Base-by-base conservation (phyloP, 2,113 vertebrate genomes). In the Colaptes auratus region DNA sequence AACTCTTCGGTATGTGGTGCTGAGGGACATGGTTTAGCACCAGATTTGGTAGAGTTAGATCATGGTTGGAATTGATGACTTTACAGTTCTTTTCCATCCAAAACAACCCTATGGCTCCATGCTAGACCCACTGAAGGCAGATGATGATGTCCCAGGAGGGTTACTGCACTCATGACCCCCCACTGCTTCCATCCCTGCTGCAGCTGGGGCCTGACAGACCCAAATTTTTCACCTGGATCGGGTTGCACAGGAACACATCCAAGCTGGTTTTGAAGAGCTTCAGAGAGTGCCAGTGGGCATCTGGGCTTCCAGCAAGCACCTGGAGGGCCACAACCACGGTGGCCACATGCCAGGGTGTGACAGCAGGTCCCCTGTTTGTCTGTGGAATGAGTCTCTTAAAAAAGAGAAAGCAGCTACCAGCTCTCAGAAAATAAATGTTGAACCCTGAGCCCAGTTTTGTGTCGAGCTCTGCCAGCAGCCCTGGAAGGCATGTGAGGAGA, bases 271-370 rank as follows among this genome's bases (percentile, higher is more conserved):
- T 52, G 50, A 52, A 52, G 23, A 23, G 7, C 23, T 90, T 53
- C 66, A 82, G 50, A 52, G 50, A 73, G 31, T 10, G 24, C 20
- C 36, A 25, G 12, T 24, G 30, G 10, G 15, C n/a, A 55, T 27
- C 33, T 73, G 48, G 15, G 28, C 31, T 35, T 35, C 39, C 50
- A 87, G n/a, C 0, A 5, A 44, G 19, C 31, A 65, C 24, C 33
- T n/a, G n/a, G 12, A 3, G 1, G 35, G n/a, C 9, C 66, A 23
- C 16, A 84, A 30, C n/a, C 3, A 4, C 84, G 18, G 56, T 7
- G 10, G 12, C 7, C 20, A 3, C 2, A 0, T 2, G 6, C 17
- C 5, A 0, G 12, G 16, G 7, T 85, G 12, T 0, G 0, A 17
- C 17, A 74, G 33, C 23, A 83, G 4, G 5, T 46, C 28, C 15